Evolutionary conservation across 1,140 invertebrate species (phyloP).

Genomic region (Eriocheir sinensis): DNA sequence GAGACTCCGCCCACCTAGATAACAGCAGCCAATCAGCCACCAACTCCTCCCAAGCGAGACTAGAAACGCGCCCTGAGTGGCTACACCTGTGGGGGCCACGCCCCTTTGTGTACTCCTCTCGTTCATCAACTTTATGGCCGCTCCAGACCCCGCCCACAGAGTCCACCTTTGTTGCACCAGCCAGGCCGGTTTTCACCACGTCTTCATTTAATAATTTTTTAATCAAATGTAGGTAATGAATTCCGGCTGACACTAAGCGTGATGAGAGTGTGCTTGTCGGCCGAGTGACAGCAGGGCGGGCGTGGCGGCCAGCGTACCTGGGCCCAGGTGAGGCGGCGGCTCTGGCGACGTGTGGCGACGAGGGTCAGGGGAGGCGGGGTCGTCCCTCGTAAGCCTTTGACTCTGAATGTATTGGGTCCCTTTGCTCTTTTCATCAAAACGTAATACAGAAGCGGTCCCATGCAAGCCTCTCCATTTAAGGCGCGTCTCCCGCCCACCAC

Average conservation of each 20-base stretch:
- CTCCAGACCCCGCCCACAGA: constrained; percentile 60
- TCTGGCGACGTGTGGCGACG: background rate
- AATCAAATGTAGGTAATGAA: constrained; percentile 53
- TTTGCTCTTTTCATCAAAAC: constrained; percentile 71
- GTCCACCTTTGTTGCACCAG: constrained; percentile 61
- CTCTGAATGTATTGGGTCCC: constrained; percentile 56
- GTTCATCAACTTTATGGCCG: constrained; percentile 73
- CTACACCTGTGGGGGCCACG: background rate
- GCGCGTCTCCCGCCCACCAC: constrained; percentile 54
- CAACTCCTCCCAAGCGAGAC: constrained; percentile 44
- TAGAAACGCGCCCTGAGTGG: constrained; percentile 40
- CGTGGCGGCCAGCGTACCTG: background rate
- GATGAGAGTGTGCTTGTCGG: constrained; percentile 33
- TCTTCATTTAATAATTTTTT: constrained; percentile 63
- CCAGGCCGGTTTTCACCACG: background rate
- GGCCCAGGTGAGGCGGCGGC: background rate
- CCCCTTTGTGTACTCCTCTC: constrained; percentile 69
- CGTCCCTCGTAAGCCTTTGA: constrained; percentile 60
- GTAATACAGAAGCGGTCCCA: constrained; percentile 69
- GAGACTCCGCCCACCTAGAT: constrained; percentile 57
- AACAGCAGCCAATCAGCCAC: constrained; percentile 59
- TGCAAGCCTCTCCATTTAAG: constrained; percentile 71
- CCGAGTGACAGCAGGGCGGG: background rate
- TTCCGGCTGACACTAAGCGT: constrained; percentile 53
- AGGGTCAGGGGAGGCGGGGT: constrained; percentile 42